Evolutionary conservation across 2,888 invertebrate genomes (phyloP).

Genomic region (Drosophila birchii): DNA sequence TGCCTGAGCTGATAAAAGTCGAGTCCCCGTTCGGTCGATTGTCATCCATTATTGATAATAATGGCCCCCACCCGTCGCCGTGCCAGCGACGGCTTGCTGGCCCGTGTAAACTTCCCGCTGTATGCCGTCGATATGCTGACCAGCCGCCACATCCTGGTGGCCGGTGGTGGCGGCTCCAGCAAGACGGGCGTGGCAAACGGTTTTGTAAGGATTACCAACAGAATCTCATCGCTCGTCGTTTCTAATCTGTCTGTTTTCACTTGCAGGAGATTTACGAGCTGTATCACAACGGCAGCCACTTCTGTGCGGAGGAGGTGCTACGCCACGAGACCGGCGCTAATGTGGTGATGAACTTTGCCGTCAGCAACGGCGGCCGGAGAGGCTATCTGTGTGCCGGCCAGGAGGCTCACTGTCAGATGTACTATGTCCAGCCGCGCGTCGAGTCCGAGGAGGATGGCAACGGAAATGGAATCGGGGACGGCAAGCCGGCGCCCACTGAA

Average conservation of each 20-base stretch:
- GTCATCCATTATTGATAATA: slow-evolving; percentile 54
- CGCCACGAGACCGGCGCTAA: slow-evolving; percentile 95
- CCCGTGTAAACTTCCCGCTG: slow-evolving; percentile 96
- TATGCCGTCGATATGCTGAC: slow-evolving; percentile 96
- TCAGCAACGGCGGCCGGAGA: slow-evolving; percentile 89
- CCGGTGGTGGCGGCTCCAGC: slow-evolving; percentile 98
- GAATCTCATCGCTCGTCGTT: neutral
- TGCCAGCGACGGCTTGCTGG: slow-evolving; percentile 90
- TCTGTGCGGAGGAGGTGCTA: slow-evolving; percentile 94
- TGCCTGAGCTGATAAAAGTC: slow-evolving; percentile 57
- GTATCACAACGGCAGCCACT: slow-evolving; percentile 92
- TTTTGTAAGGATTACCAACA: slow-evolving; percentile 89
- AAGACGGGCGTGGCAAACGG: slow-evolving; percentile 99
- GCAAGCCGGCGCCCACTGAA: slow-evolving; percentile 57
- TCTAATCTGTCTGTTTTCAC: neutral
- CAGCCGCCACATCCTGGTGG: slow-evolving; percentile 96
- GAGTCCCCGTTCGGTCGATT: slow-evolving; percentile 20
- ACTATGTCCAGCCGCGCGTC: slow-evolving; percentile 88
- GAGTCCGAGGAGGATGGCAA: slow-evolving; percentile 85
- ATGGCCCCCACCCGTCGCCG: slow-evolving; percentile 87
- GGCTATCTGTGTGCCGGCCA: slow-evolving; percentile 95
- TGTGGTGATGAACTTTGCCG: slow-evolving; percentile 96
- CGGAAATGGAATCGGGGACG: slow-evolving; percentile 39
- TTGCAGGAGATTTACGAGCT: slow-evolving; percentile 96
- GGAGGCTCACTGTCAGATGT: slow-evolving; percentile 95